Evolutionary conservation across 2,113 vertebrate genomes (phyloP), one percentile per base, ranked within the genome.

Genomic region (Craseonycteris thonglongyai): DNA sequence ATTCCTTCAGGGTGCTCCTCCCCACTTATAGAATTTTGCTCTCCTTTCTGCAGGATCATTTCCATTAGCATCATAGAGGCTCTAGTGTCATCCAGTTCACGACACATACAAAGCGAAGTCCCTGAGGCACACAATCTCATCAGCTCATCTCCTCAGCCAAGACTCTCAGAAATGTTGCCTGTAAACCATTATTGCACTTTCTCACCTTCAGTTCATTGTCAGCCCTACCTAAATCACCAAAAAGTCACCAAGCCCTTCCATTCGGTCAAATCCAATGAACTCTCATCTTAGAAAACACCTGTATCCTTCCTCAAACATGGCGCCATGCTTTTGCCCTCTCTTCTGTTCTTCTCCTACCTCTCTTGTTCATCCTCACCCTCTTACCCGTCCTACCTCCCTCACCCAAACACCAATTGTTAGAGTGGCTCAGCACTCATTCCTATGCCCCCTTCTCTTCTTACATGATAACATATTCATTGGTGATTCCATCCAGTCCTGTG

Each of bases 321-420:
- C 51, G 38, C 26, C 0, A 0, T 19, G 3, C 56, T 35, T 18
- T n/a, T 33, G n/a, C 1, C 40, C 38, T 78, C 38, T 12, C 58
- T 78, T 74, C n/a, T 65, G 5, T 72, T 56, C 49, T 11, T n/a
- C 5, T 78, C 56, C 38, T 30, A 4, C 26, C 45, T 69, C 30
- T 83, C 19, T 7, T 18, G n/a, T 30, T 49, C 54, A 22, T 40
- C 51, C 54, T 40, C 45, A 40, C 24, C 76, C 47, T 83, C 6
- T 58, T 65, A 26, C 40, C 40, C 59, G 6, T 11, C 30, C 10
- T 22, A 19, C 13, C 10, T 58, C 45, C 10, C 94, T 42, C 16
- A n/a, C 22, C 6, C n/a, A 58, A 85, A 56, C 33, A 18, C n/a
- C 38, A 61, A 22, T 13, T 30, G 16, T 38, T 45, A 68, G 33